Percentiles rank a stretch among this genome's conserved stretches.
phyloP scores from a whole-genome alignment of 2,888 invertebrate genomes.

The Erannis defoliaria region DNA sequence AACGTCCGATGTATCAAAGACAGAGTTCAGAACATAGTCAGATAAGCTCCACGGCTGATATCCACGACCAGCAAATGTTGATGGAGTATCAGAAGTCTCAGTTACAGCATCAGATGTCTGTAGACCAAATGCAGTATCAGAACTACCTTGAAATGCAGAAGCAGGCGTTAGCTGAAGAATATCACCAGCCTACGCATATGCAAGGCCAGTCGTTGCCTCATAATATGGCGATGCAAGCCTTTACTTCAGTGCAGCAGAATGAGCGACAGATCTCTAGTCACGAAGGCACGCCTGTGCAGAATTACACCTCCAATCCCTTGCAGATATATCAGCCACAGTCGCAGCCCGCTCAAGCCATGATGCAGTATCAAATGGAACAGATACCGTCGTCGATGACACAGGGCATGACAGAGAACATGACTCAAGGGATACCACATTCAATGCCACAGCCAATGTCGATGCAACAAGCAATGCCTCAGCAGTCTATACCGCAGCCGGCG shows the following conservation, averaged over 20 bases:
- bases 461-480: constrained; percentile 46
- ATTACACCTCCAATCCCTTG: constrained; percentile 77
- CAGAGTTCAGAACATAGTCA: constrained; percentile 82
- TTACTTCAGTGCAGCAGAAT: constrained; percentile 72
- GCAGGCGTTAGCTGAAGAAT: constrained; percentile 68
- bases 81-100: constrained; percentile 69
- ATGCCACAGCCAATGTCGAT: constrained; percentile 54
- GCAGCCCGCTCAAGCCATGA: constrained; percentile 61
- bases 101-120: constrained; percentile 74
- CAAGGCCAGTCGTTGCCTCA: constrained; percentile 81
- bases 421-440: constrained; percentile 51
- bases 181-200: constrained; percentile 69
- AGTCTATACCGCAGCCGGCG: constrained; percentile 36
- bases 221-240: constrained; percentile 73
- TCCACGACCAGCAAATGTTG: constrained; percentile 70
- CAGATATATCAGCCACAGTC: constrained; percentile 76
- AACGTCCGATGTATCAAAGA: constrained; percentile 75
- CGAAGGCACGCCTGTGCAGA: constrained; percentile 83
- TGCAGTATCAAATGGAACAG: constrained; percentile 64
- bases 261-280: constrained; percentile 84
- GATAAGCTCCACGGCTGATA: constrained; percentile 66
- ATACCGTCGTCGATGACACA: constrained; percentile 45
- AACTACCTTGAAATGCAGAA: constrained; percentile 65
- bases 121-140: constrained; percentile 73
- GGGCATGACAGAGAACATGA: constrained; percentile 52